Conservation (phyloP, 2,113 vertebrate genomes). For the Loxodonta africana region DNA sequence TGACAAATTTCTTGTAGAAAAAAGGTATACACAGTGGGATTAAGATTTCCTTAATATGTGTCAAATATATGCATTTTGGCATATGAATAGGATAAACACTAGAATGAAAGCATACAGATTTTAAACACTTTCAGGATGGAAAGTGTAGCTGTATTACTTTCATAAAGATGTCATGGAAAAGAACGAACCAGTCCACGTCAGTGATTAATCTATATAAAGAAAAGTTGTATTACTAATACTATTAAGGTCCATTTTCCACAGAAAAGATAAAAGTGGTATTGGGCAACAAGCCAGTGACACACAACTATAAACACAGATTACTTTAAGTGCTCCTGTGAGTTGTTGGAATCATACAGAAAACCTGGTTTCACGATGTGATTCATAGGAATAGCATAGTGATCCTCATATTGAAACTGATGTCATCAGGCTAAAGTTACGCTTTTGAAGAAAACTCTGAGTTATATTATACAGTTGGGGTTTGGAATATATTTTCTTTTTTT, state of each 20-base stretch:
- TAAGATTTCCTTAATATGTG: background rate
- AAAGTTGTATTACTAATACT: background rate
- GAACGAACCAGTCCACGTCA: background rate
- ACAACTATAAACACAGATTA: background rate
- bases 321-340: background rate
- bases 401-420: background rate
- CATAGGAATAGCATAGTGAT: background rate
- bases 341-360: background rate
- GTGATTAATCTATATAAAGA: background rate
- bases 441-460: background rate
- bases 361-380: background rate
- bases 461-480: background rate
- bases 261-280: background rate
- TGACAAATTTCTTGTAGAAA: background rate
- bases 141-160: background rate
- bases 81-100: background rate
- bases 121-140: background rate
- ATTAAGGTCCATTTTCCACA: too few relatives aligned
- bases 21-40: background rate
- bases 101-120: background rate
- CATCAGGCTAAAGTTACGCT: background rate
- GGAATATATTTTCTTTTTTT: background rate
- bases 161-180: background rate
- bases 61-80: background rate
- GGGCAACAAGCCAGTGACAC: background rate